Conservation (phyloP, 2,888 invertebrate species). For the Bembecia ichneumoniformis region DNA sequence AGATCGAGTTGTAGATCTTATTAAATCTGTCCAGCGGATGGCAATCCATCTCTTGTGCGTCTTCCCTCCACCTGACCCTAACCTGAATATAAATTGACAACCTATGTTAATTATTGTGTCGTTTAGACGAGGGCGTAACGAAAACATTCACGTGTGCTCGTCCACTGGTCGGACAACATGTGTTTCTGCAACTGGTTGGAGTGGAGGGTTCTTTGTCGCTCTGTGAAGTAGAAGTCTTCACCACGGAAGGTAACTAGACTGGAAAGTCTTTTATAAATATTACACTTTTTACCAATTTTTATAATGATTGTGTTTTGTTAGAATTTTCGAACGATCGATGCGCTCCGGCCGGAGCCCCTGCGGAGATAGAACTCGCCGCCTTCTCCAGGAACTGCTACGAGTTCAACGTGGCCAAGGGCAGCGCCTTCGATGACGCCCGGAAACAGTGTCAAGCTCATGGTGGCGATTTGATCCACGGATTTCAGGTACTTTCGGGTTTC, state of each 20-base stretch:
- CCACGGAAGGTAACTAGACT: conserved; percentile 81
- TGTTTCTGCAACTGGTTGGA: conserved; percentile 90
- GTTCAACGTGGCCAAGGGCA: conserved; percentile 86
- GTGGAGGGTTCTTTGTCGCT: conserved; percentile 91
- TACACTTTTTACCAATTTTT: not conserved
- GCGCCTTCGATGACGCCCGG: conserved; percentile 86
- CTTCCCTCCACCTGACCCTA: no score
- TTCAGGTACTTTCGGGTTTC: conserved; percentile 51
- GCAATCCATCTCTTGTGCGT: no score
- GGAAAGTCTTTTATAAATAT: not conserved
- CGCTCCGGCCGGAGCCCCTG: conserved; percentile 79
- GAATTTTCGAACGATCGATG: conserved; percentile 91
- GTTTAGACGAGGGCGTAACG: conserved; percentile 89
- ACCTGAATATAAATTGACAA: no score
- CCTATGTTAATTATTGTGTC: no score
- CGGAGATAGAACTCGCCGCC: conserved; percentile 85
- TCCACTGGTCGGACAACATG: conserved; percentile 87
- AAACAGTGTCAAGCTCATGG: conserved; percentile 81
- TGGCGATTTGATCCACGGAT: conserved; percentile 80
- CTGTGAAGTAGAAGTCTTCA: conserved; percentile 94
- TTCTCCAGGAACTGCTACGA: conserved; percentile 92
- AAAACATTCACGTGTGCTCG: conserved; percentile 91
- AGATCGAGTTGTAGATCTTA: no score
- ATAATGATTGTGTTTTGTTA: conserved; percentile 26
- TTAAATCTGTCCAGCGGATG: no score